Conservation (phyloP, 1,140 invertebrate species). For the Rhynchophorus ferrugineus region DNA sequence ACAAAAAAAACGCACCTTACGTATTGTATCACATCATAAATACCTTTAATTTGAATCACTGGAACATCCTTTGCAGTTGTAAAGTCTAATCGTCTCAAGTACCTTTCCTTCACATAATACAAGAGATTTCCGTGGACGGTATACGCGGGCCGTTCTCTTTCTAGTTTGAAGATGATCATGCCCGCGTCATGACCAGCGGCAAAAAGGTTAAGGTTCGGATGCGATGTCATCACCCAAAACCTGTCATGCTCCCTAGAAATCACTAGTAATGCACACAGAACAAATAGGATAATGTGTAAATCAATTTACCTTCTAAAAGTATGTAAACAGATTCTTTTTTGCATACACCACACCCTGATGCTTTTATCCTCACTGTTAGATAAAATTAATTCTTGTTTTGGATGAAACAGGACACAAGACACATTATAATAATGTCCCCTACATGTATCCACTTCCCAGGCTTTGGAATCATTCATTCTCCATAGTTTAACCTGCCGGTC, state of each 20-base stretch:
- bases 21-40: neutral
- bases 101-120: slow-evolving; percentile 94
- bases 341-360: slow-evolving; percentile 98
- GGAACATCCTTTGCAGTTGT: slow-evolving; percentile 86
- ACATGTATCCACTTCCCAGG: slow-evolving; percentile 99
- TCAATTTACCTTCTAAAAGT: slow-evolving; percentile 63
- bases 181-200: slow-evolving; percentile 95
- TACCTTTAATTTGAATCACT: slow-evolving; percentile 80
- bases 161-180: slow-evolving; percentile 65
- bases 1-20: neutral
- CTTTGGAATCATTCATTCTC: slow-evolving; percentile 98
- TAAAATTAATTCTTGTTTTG: slow-evolving; percentile 91
- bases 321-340: slow-evolving; percentile 92
- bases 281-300: neutral
- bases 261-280: neutral
- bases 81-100: slow-evolving; percentile 86
- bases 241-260: slow-evolving; percentile 80
- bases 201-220: slow-evolving; percentile 81
- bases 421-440: slow-evolving; percentile 99
- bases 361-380: slow-evolving; percentile 98
- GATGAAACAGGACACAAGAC: slow-evolving; percentile 96
- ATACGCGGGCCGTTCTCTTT: slow-evolving; percentile 93
- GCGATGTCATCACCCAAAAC: slow-evolving; percentile 92
- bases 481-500: slow-evolving; percentile 97
- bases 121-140: slow-evolving; percentile 88